phyloP scores from a whole-genome alignment of 2,888 invertebrate genomes.

The Lithodes maja region DNA sequence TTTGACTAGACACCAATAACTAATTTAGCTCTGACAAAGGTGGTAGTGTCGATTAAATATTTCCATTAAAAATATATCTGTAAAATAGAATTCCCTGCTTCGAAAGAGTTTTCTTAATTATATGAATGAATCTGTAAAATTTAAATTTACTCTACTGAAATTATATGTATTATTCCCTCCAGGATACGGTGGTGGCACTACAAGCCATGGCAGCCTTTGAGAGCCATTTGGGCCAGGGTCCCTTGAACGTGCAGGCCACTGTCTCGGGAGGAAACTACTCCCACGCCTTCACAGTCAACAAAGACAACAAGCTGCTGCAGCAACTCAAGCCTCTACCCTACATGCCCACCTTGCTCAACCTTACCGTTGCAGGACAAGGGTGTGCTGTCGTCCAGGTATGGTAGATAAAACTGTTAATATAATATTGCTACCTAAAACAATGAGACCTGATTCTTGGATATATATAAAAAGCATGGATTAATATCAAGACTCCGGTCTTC shows the following conservation, averaged over 20 bases:
- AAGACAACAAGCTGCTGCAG: slow-evolving; percentile 77
- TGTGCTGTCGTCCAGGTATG: slow-evolving; percentile 79
- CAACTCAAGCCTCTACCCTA: slow-evolving; percentile 75
- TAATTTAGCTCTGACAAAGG: too few species aligned
- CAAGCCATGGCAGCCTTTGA: slow-evolving; percentile 73
- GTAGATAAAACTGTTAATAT: neutral
- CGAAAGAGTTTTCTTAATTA: too few species aligned
- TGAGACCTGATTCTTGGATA: too few species aligned
- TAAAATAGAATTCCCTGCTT: too few species aligned
- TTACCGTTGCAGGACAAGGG: slow-evolving; percentile 78
- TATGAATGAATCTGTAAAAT: too few species aligned
- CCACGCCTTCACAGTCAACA: slow-evolving; percentile 75
- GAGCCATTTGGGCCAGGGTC: slow-evolving; percentile 75
- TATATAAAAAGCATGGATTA: too few species aligned
- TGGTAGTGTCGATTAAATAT: too few species aligned
- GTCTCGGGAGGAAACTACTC: slow-evolving; percentile 74
- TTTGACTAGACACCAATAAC: too few species aligned
- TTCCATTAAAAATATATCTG: too few species aligned
- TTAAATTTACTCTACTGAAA: too few species aligned
- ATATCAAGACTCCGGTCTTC: too few species aligned
- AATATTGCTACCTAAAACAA: too few species aligned
- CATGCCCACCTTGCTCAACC: slow-evolving; percentile 76
- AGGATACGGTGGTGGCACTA: slow-evolving; percentile 81
- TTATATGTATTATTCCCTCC: slow-evolving; percentile 42
- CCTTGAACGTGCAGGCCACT: slow-evolving; percentile 76